Evolutionary conservation across 1,140 invertebrate species (phyloP), one percentile per base, ranked within the genome.

Genomic region (Armadillidium nasatum): DNA sequence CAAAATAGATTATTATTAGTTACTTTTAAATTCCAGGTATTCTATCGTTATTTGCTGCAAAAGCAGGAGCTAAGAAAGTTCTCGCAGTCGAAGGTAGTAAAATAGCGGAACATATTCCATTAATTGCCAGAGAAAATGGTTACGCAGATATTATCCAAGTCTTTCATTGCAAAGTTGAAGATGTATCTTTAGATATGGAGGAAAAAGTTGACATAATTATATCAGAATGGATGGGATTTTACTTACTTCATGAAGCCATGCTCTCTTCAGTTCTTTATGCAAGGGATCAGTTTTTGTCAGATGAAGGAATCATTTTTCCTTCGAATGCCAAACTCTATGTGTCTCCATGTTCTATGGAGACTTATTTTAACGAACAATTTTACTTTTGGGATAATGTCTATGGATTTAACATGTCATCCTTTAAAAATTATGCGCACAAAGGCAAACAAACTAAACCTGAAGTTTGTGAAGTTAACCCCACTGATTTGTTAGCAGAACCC

Each of bases 151-250:
- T 85, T 10, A 83, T 85, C 73, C 67, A 83, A 67, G 85, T 91
- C 44, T 85, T 91, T 11, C 86, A 89, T 78, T 86, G 87, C 10
- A 89, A 88, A 84, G 87, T 92, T 10, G 91, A 92, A 84, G 89
- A 92, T 73, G 85, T 91, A 3, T 80, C 82, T 4, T 82, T 92
- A 33, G 88, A 89, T 7, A 43, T 19, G 72, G 86, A 86, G 67
- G 88, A 87, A 13, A 89, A 94, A 87, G 94, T 97, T 21, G 97
- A 99, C 85, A 90, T 99, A 23, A 97, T 99, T 81, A 91, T 99
- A 44, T 97, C 95, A 7, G 97, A 99, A 86, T 99, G 97, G 97
- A 99, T 99, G 97, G 97, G 97, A 6, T 99, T 99, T 86, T 98
- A 98, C 85, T 86, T 99, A 67, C 87, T 99, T 9, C 98, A 98